Percentiles rank a stretch among this genome's conserved stretches.
These are phyloP conservation scores for Carollia perspicillata DNA, from an alignment of 2,113 vertebrate species.

Conservation along the genomic window DNA sequence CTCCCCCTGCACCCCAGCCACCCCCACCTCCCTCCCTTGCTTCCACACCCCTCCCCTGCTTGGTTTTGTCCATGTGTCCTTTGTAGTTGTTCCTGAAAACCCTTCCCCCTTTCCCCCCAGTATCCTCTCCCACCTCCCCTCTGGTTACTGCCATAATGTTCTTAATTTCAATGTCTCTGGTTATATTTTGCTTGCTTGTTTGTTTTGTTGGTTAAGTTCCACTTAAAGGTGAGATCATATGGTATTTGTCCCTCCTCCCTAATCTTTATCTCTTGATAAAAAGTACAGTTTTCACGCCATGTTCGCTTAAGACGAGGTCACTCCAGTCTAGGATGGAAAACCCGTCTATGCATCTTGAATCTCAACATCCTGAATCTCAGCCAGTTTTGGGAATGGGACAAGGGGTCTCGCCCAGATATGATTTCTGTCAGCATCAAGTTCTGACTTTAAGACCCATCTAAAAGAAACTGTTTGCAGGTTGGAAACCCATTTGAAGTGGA, in stretches of 20 bases:
- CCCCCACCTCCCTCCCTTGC: no score
- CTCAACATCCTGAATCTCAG: background rate
- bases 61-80: no score
- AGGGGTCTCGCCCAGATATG: background rate
- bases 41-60: no score
- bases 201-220: no score
- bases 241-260: background rate
- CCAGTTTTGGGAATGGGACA: background rate
- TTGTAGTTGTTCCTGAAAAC: no score
- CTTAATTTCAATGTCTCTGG: no score
- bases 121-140: no score
- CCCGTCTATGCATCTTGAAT: background rate
- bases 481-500: background rate
- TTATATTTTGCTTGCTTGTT: no score
- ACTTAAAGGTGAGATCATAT: no score
- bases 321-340: background rate
- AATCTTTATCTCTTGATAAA: background rate
- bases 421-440: background rate
- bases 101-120: no score
- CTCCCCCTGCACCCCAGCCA: no score
- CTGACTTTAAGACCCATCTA: background rate
- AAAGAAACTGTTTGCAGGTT: background rate
- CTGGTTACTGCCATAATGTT: no score
- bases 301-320: background rate
- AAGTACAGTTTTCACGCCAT: background rate